Conservation (phyloP, 2,113 vertebrate genomes). For the Stomatorhinus ivindoensis region DNA sequence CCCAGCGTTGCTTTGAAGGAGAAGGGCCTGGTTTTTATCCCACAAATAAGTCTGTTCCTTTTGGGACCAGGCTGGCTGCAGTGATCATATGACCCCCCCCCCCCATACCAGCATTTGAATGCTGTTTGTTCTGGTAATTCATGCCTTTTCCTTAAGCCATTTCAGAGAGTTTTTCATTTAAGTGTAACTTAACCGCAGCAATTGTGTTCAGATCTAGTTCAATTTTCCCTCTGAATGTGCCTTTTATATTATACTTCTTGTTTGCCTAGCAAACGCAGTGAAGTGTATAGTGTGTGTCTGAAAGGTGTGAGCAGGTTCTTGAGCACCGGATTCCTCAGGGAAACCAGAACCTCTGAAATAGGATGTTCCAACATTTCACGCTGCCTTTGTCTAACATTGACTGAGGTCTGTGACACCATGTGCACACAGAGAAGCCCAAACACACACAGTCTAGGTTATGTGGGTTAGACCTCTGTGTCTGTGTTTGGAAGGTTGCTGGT, state of each 20-base stretch:
- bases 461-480: background rate
- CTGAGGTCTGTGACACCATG: background rate
- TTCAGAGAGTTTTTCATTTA: conserved; percentile 46
- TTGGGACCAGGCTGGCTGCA: background rate
- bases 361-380: background rate
- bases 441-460: background rate
- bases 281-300: background rate
- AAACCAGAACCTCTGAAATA: background rate
- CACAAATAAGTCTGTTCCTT: background rate
- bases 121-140: conserved; percentile 48
- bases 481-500: background rate
- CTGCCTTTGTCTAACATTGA: background rate
- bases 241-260: conserved; percentile 18
- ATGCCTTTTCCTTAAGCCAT: conserved; percentile 38
- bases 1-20: background rate
- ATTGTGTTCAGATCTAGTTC: background rate
- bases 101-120: background rate
- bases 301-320: background rate
- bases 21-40: background rate
- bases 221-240: conserved; percentile 29
- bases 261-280: background rate
- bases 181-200: conserved; percentile 26
- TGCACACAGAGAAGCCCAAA: background rate
- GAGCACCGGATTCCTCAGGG: background rate
- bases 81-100: background rate